Conservation (phyloP, 2,888 invertebrate species). For the Brachypterus glaber region DNA sequence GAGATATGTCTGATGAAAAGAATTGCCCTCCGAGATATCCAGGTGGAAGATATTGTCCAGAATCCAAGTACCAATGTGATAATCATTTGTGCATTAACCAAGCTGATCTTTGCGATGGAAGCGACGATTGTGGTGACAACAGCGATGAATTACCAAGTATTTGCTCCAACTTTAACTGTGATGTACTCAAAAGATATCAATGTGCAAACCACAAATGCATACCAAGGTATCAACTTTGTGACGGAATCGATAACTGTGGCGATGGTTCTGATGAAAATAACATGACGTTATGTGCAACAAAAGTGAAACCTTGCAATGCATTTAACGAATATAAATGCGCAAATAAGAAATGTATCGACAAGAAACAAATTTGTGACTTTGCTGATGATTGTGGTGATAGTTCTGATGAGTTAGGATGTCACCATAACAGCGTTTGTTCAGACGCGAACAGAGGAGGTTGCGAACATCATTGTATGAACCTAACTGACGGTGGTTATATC, state of each 20-base stretch:
- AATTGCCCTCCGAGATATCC: conserved; percentile 84
- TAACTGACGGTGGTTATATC: conserved; percentile 76
- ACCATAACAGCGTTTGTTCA: conserved; percentile 53
- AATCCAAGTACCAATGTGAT: conserved; percentile 81
- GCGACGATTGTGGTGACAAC: conserved; percentile 86
- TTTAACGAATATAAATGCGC: conserved; percentile 79
- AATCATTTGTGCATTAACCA: conserved; percentile 88
- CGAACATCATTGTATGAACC: conserved; percentile 82
- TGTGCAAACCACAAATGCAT: conserved; percentile 85
- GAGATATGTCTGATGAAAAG: conserved; percentile 82
- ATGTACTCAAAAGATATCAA: conserved; percentile 73
- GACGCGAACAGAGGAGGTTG: conserved; percentile 67
- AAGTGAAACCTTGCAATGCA: conserved; percentile 65
- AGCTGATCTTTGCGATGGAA: conserved; percentile 85
- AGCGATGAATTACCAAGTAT: conserved; percentile 76
- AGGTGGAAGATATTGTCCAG: conserved; percentile 78
- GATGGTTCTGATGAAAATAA: conserved; percentile 95
- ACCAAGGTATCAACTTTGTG: conserved; percentile 78
- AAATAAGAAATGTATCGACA: conserved; percentile 75
- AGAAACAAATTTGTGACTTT: conserved; percentile 73
- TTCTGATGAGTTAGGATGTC: conserved; percentile 86
- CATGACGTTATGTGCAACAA: conserved; percentile 76
- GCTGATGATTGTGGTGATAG: conserved; percentile 86
- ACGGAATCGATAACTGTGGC: conserved; percentile 86
- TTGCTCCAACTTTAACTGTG: conserved; percentile 79